These are phyloP conservation scores for Myotis vivesi DNA, from an alignment of 2,797 vertebrate species.

Conservation along the genomic window DNA sequence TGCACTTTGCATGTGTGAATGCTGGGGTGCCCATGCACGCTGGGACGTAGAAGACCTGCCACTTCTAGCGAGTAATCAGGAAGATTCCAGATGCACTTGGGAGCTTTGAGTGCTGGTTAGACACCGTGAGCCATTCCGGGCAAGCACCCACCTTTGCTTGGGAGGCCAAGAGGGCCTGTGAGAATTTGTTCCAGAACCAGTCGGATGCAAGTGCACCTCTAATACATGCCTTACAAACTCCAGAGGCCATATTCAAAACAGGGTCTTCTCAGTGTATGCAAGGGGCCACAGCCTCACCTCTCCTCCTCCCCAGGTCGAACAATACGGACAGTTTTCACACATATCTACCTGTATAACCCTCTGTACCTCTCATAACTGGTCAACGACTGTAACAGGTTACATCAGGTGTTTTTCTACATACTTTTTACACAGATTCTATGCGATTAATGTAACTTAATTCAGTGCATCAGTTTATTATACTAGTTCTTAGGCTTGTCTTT, in stretches of 20 bases:
- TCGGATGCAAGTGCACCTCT: constrained; percentile 97
- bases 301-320: constrained; percentile 94
- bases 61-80: constrained; percentile 69
- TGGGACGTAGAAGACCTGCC: constrained; percentile 73
- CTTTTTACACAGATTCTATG: constrained; percentile 99
- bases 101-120: constrained; percentile 67
- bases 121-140: constrained; percentile 69
- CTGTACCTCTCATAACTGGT: constrained; percentile 99
- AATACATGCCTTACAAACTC: constrained; percentile 98
- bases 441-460: constrained; percentile 98
- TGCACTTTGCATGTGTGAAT: neutral
- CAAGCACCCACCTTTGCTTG: constrained; percentile 80
- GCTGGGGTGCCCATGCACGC: constrained; percentile 50
- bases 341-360: constrained; percentile 99
- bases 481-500: constrained; percentile 96
- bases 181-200: constrained; percentile 91
- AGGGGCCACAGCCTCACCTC: constrained; percentile 89
- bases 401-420: constrained; percentile 99
- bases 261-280: constrained; percentile 99
- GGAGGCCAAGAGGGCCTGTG: constrained; percentile 77
- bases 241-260: constrained; percentile 99
- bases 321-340: constrained; percentile 98
- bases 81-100: constrained; percentile 73
- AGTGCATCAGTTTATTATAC: constrained; percentile 98
- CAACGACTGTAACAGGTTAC: constrained; percentile 99